Conservation (phyloP, 1,140 invertebrate genomes). For the Lasioglossum baleicum region DNA sequence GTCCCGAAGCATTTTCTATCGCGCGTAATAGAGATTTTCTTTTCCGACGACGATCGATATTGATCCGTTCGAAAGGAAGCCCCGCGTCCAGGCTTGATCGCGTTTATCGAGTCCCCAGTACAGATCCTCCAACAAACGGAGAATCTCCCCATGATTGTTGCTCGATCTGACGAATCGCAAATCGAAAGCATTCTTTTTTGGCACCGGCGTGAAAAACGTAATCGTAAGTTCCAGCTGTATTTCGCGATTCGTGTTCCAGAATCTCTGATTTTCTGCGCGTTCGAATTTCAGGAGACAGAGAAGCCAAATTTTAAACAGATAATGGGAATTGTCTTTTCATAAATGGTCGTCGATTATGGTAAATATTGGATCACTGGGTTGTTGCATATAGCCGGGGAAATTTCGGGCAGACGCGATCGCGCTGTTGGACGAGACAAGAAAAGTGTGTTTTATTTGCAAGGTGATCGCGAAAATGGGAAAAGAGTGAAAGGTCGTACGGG, state of each 20-base stretch:
- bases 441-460: slow-evolving; percentile 37
- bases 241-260: too few species aligned
- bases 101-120: too few species aligned
- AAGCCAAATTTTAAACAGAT: not conserved
- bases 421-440: slow-evolving; percentile 6
- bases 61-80: too few species aligned
- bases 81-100: too few species aligned
- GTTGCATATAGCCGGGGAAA: not conserved
- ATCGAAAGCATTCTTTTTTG: too few species aligned
- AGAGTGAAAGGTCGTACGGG: slow-evolving; percentile 54
- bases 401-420: slow-evolving; percentile 1
- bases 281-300: not conserved
- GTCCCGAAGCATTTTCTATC: slow-evolving; percentile 26
- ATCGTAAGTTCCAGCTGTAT: too few species aligned
- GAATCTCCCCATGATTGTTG: too few species aligned
- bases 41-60: too few species aligned
- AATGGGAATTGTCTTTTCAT: not conserved
- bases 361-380: slow-evolving; percentile 9
- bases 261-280: too few species aligned
- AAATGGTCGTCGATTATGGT: slow-evolving; percentile 34
- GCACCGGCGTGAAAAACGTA: too few species aligned
- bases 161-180: too few species aligned
- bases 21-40: not conserved
- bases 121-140: too few species aligned
- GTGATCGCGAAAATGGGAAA: slow-evolving; percentile 48